These are phyloP conservation scores for Neodon shergylaensis DNA, from an alignment of 2,113 vertebrate genomes.

Conservation along the genomic window DNA sequence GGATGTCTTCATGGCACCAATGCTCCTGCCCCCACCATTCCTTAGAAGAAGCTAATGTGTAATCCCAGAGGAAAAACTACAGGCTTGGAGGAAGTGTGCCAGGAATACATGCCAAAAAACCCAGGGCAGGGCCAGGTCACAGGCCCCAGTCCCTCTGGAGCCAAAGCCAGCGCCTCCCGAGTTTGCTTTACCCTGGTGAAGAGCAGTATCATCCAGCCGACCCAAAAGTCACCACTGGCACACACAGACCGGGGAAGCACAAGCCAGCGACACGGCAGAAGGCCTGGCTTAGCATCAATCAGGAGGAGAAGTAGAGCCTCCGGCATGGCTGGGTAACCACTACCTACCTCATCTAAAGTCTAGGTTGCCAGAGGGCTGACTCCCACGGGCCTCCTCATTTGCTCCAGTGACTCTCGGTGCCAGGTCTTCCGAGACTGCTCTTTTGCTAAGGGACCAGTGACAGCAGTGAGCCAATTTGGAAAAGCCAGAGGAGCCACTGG, in stretches of 20 bases:
- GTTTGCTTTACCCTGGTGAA: slow-evolving; percentile 57
- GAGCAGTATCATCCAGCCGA: slow-evolving; percentile 30
- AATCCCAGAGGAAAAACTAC: slow-evolving; percentile 48
- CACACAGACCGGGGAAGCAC: background rate
- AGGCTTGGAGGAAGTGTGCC: background rate
- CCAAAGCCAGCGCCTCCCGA: slow-evolving; percentile 45
- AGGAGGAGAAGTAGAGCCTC: background rate
- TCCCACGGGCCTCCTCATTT: background rate
- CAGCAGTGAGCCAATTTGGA: slow-evolving; percentile 7
- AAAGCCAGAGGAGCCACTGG: slow-evolving; percentile 26
- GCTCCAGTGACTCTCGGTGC: slow-evolving; percentile 10
- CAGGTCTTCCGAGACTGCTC: background rate
- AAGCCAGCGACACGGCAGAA: background rate
- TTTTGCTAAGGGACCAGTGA: background rate
- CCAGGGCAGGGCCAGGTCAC: slow-evolving; percentile 44
- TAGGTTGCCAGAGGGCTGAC: background rate
- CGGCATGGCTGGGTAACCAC: background rate
- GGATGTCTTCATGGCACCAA: background rate
- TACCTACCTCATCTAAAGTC: background rate
- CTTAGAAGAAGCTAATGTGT: slow-evolving; percentile 18
- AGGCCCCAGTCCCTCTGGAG: slow-evolving; percentile 19
- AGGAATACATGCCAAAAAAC: slow-evolving; percentile 48
- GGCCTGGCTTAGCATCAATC: slow-evolving; percentile 38
- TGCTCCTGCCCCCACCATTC: background rate
- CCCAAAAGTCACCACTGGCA: slow-evolving; percentile 52